Evolutionary conservation across 2,113 vertebrate species (phyloP).

Genomic region (Phalacrocorax aristotelis): DNA sequence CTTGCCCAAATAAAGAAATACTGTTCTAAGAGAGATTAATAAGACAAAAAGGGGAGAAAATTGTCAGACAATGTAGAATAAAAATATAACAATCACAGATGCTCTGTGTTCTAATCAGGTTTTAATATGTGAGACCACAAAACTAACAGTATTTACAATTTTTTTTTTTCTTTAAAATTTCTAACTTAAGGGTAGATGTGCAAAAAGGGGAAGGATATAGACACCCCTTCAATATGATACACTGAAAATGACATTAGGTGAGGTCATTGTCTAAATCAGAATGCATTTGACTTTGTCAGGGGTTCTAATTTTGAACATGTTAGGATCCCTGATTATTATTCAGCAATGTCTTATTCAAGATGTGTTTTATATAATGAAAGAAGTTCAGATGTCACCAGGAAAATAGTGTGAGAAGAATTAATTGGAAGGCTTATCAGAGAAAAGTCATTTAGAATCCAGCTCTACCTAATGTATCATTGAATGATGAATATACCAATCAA

Average conservation of each 20-base stretch:
- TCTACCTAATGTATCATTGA: conserved; percentile 83
- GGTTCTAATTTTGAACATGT: conserved; percentile 74
- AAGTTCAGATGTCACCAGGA: conserved; percentile 83
- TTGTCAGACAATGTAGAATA: background rate
- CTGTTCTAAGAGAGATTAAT: background rate
- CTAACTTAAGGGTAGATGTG: background rate
- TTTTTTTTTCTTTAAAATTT: conserved; percentile 41
- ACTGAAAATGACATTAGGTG: conserved; percentile 70
- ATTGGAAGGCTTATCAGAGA: conserved; percentile 87
- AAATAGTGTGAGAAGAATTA: conserved; percentile 90
- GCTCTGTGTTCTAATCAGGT: background rate
- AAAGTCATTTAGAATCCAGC: conserved; percentile 86
- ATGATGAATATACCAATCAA: conserved; percentile 88
- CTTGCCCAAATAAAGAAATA: conserved; percentile 35
- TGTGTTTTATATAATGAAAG: conserved; percentile 83
- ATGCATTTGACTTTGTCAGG: conserved; percentile 74
- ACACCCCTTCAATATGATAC: conserved; percentile 54
- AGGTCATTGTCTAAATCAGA: conserved; percentile 76
- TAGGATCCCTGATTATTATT: conserved; percentile 78
- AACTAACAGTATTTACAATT: background rate
- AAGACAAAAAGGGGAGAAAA: background rate
- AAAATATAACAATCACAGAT: background rate
- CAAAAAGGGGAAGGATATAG: background rate
- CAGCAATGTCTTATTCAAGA: conserved; percentile 76
- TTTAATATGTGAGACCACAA: background rate